phyloP scores from a whole-genome alignment of 1,140 invertebrate genomes.

The Batillaria attramentaria region DNA sequence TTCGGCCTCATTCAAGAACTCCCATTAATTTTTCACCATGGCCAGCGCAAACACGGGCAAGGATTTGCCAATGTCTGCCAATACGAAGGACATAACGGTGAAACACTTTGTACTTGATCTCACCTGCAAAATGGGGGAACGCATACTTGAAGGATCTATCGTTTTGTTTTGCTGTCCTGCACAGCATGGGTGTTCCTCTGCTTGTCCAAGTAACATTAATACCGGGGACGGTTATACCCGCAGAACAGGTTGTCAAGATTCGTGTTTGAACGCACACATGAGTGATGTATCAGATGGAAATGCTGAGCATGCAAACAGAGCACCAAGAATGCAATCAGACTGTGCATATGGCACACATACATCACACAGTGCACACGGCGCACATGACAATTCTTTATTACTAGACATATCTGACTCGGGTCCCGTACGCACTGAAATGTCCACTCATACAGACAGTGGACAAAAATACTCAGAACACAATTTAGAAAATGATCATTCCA shows the following conservation, averaged over 20 bases:
- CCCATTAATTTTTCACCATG: too few relatives aligned
- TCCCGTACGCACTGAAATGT: not conserved
- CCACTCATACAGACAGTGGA: not conserved
- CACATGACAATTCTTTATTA: not conserved
- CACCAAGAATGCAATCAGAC: too few relatives aligned
- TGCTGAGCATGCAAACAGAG: too few relatives aligned
- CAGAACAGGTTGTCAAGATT: too few relatives aligned
- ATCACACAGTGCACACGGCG: not conserved
- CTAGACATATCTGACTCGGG: not conserved
- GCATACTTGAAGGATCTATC: conserved; percentile 55
- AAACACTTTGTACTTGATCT: conserved; percentile 64
- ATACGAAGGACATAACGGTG: conserved; percentile 62
- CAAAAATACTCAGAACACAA: not conserved
- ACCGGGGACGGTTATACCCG: too few relatives aligned
- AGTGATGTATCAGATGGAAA: too few relatives aligned
- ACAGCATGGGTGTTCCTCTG: too few relatives aligned
- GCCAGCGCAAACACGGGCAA: too few relatives aligned
- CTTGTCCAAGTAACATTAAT: too few relatives aligned
- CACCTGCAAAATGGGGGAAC: conserved; percentile 50
- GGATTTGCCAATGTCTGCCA: conserved; percentile 68
- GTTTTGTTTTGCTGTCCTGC: conserved; percentile 38
- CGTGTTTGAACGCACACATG: too few relatives aligned
- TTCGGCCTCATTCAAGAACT: too few relatives aligned
- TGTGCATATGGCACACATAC: too few relatives aligned
- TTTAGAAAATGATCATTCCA: not conserved